Percentiles rank a stretch among this genome's conserved stretches.
These are phyloP conservation scores for Mya arenaria DNA, from an alignment of 1,140 invertebrate genomes.

Conservation along the genomic window DNA sequence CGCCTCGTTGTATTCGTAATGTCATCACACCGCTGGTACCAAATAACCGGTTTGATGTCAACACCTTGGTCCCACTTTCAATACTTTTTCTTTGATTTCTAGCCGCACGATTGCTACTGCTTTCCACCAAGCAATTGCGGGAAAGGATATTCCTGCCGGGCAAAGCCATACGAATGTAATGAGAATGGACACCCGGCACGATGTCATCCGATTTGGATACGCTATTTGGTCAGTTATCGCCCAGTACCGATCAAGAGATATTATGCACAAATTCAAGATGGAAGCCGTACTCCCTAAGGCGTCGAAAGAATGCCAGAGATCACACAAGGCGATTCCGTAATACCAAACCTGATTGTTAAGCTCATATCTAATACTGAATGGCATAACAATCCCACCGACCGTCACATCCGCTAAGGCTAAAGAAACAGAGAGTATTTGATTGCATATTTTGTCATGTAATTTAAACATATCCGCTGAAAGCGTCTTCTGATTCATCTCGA, in stretches of 20 bases:
- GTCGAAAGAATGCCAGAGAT: slow-evolving; percentile 98
- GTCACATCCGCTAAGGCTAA: slow-evolving; percentile 98
- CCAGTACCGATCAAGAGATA: slow-evolving; percentile 88
- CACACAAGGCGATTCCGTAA: slow-evolving; percentile 94
- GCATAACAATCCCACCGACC: slow-evolving; percentile 97
- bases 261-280: slow-evolving; percentile 97
- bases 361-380: slow-evolving; percentile 96
- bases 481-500: too few species aligned
- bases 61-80: slow-evolving; percentile 71
- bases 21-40: slow-evolving; percentile 76
- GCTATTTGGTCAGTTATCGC: slow-evolving; percentile 99
- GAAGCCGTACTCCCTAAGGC: slow-evolving; percentile 98
- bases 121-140: slow-evolving; percentile 95
- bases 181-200: slow-evolving; percentile 89
- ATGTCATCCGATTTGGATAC: slow-evolving; percentile 96
- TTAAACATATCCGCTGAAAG: too few species aligned
- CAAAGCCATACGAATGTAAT: slow-evolving; percentile 97
- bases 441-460: too few species aligned
- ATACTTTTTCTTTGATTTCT: slow-evolving; percentile 73
- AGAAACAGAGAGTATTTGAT: too few species aligned
- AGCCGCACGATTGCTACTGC: slow-evolving; percentile 74
- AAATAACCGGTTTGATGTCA: slow-evolving; percentile 65
- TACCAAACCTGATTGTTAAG: slow-evolving; percentile 90
- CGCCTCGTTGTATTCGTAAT: slow-evolving; percentile 76
- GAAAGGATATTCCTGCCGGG: slow-evolving; percentile 95